phyloP scores from a whole-genome alignment of 30 jellyfish, hydroid and myxozoan species.

The Rhopilema esculentum region DNA sequence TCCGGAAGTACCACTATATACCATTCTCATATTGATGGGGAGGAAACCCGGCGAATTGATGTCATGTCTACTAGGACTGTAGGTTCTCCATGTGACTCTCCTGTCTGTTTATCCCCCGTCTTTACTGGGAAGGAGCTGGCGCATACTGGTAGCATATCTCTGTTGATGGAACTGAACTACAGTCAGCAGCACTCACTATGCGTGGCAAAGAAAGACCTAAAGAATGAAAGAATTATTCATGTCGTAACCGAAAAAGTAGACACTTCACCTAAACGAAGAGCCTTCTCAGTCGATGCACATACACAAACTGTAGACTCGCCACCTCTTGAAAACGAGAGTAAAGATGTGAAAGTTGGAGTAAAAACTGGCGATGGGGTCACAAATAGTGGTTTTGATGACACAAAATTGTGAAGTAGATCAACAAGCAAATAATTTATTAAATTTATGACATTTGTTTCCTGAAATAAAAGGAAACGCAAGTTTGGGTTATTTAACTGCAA shows the following conservation, averaged over 20 bases:
- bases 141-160: slow-evolving; percentile 53
- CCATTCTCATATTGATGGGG: not conserved
- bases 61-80: slow-evolving; percentile 20
- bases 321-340: not conserved
- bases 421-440: not conserved
- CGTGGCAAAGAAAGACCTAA: not conserved
- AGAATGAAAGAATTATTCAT: not conserved
- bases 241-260: not conserved
- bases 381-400: slow-evolving; percentile 34
- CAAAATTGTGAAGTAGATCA: slow-evolving; percentile 11
- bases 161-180: slow-evolving; percentile 32
- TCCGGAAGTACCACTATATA: slow-evolving; percentile 56
- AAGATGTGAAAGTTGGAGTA: not conserved
- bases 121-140: slow-evolving; percentile 24
- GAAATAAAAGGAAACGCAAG: not conserved
- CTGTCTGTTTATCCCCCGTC: slow-evolving; percentile 33
- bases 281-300: not conserved
- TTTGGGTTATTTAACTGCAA: no score
- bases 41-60: slow-evolving; percentile 18
- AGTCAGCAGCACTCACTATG: slow-evolving; percentile 28
- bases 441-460: not conserved
- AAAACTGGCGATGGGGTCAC: slow-evolving; percentile 31
- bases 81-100: slow-evolving; percentile 13
- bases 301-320: not conserved
- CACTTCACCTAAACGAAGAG: not conserved